These are phyloP conservation scores for Stenopsyche tienmushanensis DNA, from an alignment of 1,140 invertebrate species.

Conservation along the genomic window DNA sequence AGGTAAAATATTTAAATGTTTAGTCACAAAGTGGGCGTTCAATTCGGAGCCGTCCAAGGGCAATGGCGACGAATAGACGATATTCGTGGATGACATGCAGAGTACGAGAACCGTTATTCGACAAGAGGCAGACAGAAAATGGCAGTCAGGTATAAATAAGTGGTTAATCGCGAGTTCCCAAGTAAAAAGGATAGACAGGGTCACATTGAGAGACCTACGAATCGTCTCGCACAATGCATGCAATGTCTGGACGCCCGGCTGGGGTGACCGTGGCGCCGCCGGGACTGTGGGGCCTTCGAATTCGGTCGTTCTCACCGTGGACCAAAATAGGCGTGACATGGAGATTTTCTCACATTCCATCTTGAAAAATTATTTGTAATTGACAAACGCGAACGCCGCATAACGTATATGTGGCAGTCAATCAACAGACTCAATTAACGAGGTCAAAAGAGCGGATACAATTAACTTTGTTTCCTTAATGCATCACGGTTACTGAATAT, in stretches of 20 bases:
- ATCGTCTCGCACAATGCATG: conserved; percentile 17
- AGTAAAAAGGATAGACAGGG: conserved; percentile 32
- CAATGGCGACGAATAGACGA: too few species aligned
- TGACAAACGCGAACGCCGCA: too few species aligned
- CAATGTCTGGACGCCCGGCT: conserved; percentile 24
- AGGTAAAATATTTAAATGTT: neutral
- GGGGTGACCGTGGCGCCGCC: conserved; percentile 4
- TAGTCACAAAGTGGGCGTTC: too few species aligned
- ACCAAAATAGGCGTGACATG: too few species aligned
- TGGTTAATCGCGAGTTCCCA: conserved; percentile 4
- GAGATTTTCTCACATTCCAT: too few species aligned
- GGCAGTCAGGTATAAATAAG: conserved; percentile 28
- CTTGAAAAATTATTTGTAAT: too few species aligned
- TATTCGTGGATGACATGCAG: too few species aligned
- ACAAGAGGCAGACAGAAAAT: neutral
- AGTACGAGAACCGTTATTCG: too few species aligned
- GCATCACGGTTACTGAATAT: neutral
- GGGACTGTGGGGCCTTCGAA: neutral
- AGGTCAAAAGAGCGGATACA: neutral
- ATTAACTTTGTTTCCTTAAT: conserved; percentile 10
- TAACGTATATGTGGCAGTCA: neutral
- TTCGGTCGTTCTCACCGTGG: too few species aligned
- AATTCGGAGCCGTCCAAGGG: too few species aligned
- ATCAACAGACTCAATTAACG: neutral
- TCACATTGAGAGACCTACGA: conserved; percentile 31